Percentiles rank a stretch among this genome's conserved stretches.
phyloP scores from a whole-genome alignment of 2,797 vertebrate genomes.

The Cirrhinus molitorella region DNA sequence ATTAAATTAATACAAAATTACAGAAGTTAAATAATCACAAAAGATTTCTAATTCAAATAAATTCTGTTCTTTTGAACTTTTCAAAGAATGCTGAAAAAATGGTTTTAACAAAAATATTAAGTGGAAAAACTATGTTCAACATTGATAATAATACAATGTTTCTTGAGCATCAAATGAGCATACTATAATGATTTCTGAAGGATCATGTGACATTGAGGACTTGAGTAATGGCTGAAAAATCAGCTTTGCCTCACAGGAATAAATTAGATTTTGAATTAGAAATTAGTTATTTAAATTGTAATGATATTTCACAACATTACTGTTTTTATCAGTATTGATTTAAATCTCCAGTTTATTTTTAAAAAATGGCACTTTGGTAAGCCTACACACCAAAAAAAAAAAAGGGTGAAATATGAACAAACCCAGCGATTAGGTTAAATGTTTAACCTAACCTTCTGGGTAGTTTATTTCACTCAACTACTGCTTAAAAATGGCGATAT shows the following conservation, averaged over 20 bases:
- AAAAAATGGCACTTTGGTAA: background rate
- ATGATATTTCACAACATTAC: background rate
- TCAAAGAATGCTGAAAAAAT: background rate
- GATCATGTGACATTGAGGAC: no score
- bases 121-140: background rate
- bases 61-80: no score
- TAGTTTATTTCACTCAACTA: no score
- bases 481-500: no score
- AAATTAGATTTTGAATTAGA: background rate
- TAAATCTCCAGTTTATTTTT: background rate
- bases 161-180: background rate
- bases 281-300: background rate
- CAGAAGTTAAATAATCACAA: background rate
- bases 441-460: no score
- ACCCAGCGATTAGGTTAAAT: no score
- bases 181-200: background rate
- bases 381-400: no score
- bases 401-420: no score
- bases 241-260: background rate
- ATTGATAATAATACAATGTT: background rate
- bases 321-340: background rate
- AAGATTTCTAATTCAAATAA: background rate
- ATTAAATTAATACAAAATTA: background rate
- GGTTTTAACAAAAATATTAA: background rate
- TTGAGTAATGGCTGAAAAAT: no score